phyloP scores from a whole-genome alignment of 2,797 vertebrate genomes.

The Thalassophryne amazonica region DNA sequence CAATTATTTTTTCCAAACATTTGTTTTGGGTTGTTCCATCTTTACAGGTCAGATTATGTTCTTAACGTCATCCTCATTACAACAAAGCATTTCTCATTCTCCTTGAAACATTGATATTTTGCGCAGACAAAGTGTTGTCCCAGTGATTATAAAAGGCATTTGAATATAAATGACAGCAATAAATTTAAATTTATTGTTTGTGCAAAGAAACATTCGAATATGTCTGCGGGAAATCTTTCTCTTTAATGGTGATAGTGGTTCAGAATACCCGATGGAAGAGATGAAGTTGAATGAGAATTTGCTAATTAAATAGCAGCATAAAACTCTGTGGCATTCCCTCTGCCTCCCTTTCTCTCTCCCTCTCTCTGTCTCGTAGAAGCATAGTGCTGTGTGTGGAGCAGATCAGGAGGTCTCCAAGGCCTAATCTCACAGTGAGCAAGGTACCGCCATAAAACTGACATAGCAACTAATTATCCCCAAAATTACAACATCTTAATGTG shows the following conservation, averaged over 20 bases:
- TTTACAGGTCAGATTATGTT: neutral
- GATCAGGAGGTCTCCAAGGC: conserved; percentile 75
- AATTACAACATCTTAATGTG: conserved; percentile 83
- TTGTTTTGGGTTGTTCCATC: too few relatives aligned
- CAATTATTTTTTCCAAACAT: too few relatives aligned
- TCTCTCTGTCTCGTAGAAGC: conserved; percentile 3
- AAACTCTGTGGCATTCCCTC: conserved; percentile 32
- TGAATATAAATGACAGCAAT: conserved; percentile 57
- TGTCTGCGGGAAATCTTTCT: conserved; percentile 50
- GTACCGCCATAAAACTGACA: conserved; percentile 88
- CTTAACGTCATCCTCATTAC: conserved; percentile 7
- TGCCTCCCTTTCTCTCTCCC: conserved; percentile 40
- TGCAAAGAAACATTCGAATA: conserved; percentile 53
- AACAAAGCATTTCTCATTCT: conserved; percentile 13
- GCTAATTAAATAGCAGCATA: conserved; percentile 66
- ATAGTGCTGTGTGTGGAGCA: conserved; percentile 33
- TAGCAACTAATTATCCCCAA: conserved; percentile 86
- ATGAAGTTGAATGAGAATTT: conserved; percentile 58
- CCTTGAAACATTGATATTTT: conserved; percentile 28
- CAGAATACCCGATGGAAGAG: conserved; percentile 62
- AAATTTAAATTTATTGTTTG: conserved; percentile 41
- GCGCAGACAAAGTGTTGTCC: conserved; percentile 23
- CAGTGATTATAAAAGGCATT: conserved; percentile 37
- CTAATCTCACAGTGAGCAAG: conserved; percentile 74
- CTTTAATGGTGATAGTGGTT: conserved; percentile 70